phyloP scores from a whole-genome alignment of 1,140 invertebrate genomes.

The Aphelenchoides avenae region DNA sequence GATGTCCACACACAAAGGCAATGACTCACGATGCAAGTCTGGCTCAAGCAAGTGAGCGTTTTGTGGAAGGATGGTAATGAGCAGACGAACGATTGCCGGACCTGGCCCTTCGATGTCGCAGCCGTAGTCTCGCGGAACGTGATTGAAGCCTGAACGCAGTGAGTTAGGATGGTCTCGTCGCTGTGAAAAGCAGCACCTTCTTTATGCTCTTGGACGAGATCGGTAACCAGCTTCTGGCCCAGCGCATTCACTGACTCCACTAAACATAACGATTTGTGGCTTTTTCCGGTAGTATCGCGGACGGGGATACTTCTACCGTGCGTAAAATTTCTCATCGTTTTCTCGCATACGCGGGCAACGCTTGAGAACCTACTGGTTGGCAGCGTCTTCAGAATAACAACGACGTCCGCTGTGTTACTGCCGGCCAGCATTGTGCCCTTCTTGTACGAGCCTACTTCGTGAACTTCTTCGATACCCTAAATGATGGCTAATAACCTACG shows the following conservation, averaged over 20 bases:
- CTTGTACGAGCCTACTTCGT: slow-evolving; percentile 77
- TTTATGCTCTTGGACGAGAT: slow-evolving; percentile 68
- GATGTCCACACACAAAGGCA: slow-evolving; percentile 8
- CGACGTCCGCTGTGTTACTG: slow-evolving; percentile 69
- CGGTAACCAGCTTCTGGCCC: slow-evolving; percentile 79
- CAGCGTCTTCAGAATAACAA: not conserved
- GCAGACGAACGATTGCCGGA: slow-evolving; percentile 77
- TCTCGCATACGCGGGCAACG: too few relatives aligned
- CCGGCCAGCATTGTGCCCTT: slow-evolving; percentile 95
- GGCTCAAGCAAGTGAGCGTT: slow-evolving; percentile 87
- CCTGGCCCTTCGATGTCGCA: slow-evolving; percentile 56
- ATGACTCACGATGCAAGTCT: slow-evolving; percentile 71
- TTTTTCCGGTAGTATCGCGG: too few relatives aligned
- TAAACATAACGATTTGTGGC: too few relatives aligned
- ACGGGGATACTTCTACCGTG: too few relatives aligned
- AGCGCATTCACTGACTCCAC: slow-evolving; percentile 84
- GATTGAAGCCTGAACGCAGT: slow-evolving; percentile 39
- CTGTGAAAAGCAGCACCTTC: slow-evolving; percentile 60
- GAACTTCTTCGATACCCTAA: slow-evolving; percentile 44
- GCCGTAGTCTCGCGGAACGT: slow-evolving; percentile 46
- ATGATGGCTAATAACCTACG: slow-evolving; percentile 21
- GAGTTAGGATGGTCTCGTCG: slow-evolving; percentile 5
- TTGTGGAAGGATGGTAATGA: slow-evolving; percentile 86
- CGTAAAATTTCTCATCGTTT: too few relatives aligned
- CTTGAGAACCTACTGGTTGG: not conserved